Base-by-base conservation (phyloP, 1,140 invertebrate genomes). In the Forficula auricularia region DNA sequence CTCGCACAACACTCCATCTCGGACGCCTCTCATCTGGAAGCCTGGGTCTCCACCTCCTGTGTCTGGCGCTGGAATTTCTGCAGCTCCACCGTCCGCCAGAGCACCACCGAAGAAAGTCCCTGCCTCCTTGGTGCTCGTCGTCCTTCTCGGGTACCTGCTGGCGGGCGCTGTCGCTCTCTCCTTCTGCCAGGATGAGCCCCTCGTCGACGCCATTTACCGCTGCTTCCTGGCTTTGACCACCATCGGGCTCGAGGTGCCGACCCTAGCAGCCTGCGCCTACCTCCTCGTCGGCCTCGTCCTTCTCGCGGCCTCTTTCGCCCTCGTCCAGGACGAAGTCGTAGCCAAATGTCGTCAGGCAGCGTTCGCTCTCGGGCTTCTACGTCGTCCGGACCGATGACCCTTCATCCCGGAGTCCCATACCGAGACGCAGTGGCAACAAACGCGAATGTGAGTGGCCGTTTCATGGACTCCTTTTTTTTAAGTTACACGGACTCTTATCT, bases 251-350 rank as follows among this genome's bases (percentile, higher is more conserved):
- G 82, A 73, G 41, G 60, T 67, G 9, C 82, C 87, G 57, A 65
- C 89, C 45, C 74, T 88, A 19, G 77, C 79, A 9, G 86, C 82
- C 58, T 86, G 84, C 56, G 65, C 85, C 1, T 94, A 91, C 58
- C 59, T 94, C 27, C 68, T 92, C 27, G 69, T 92, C 48, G 89
- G 89, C 16, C 68, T 94, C 19, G 81, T 89, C 10, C 62, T 94
- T 20, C 77, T 94, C 49, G 86, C 88, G 1, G 92, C 90, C 85
- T 84, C 85, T 40, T 92, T 90, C 55, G 88, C 82, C 58, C 67
- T 94, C 20, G 75, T 94, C 44, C 87, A 94, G 60, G 85, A 91
- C 47, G 84, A 92, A 59, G 76, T 92, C 1, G 72, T 83, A 31
- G 63, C 72, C 47, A 77, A 79, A 52, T 82, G 79, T 63, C 71